These are phyloP conservation scores for Heliconius himera DNA, from an alignment of 1,140 invertebrate genomes.

Conservation along the genomic window DNA sequence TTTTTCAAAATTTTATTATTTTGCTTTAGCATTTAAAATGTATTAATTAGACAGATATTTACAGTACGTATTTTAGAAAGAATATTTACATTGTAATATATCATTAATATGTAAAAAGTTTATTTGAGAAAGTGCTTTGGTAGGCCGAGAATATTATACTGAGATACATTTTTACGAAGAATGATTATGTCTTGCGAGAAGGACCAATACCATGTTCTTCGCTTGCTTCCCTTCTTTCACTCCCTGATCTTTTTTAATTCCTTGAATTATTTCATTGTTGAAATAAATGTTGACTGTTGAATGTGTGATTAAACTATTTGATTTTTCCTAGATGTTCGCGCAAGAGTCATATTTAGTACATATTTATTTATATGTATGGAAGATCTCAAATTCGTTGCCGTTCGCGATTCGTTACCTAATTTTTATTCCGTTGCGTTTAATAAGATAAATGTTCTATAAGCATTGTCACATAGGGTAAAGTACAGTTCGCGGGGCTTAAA, in stretches of 20 bases:
- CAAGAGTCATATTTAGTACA: not conserved
- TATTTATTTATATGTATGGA: no score
- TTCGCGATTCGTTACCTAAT: no score
- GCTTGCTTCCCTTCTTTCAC: conserved; percentile 16
- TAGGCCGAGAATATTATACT: not conserved
- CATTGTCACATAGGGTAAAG: not conserved
- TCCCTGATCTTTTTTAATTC: not conserved
- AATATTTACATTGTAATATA: not conserved
- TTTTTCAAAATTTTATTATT: conserved; percentile 2
- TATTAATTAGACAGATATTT: not conserved
- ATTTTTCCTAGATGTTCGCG: no score
- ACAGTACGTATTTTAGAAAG: not conserved
- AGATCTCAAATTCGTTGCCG: no score
- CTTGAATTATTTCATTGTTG: not conserved
- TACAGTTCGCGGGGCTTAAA: not conserved
- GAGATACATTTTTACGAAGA: conserved; percentile 19
- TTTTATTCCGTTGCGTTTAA: no score
- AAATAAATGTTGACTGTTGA: not conserved
- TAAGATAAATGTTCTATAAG: not conserved
- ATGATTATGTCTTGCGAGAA: conserved; percentile 52
- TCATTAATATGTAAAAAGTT: no score
- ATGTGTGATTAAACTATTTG: not conserved
- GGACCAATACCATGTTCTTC: conserved; percentile 26
- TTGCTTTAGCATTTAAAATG: not conserved
- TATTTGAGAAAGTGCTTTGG: not conserved